Base-by-base conservation (phyloP, 2,113 vertebrate genomes). In the Rana temporaria region DNA sequence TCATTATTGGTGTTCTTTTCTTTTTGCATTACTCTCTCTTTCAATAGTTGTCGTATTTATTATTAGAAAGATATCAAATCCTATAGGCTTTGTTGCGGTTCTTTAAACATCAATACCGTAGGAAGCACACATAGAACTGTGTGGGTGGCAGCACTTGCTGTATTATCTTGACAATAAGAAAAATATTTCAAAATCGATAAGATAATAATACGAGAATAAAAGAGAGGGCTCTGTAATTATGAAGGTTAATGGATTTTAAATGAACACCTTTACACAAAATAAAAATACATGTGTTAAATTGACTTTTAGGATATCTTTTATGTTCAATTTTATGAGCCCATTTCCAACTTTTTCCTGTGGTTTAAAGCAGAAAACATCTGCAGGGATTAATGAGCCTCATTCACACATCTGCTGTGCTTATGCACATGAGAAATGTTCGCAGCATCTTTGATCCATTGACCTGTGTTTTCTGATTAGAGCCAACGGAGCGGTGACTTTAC, bases 21-120 rank as follows among this genome's bases (percentile, higher is more conserved):
- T 75, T 34, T 62, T 62, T 62, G 42, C 30, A 62, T 75, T 60
- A n/a, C 6, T 1, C 55, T 75, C 6, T 34, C 14, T 15, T n/a
- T 60, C 42, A 30, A 42, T 57, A 22, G 56, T 62, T 60, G 72
- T 22, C 56, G 60, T 42, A 42, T 75, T 75, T 75, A 38, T 42
- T 75, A 18, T 34, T n/a, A 15, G 6, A 5, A 26, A 16, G 34
- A n/a, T 56, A 48, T 48, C 42, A 48, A 12, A 48, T 12, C 42
- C 42, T 48, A 48, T 48, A 62, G 38, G 59, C 9, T 59, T 75
- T 74, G 30, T 60, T 75, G 42, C 17, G 32, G 26, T 62, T 62
- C 42, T 48, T 75, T 22, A 60, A 75, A 12, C 56, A 60, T 59
- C 24, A 12, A 34, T 32, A 22, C 26, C 12, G 18, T n/a, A 38